Conservation (phyloP, 1,140 invertebrate species). For the Spodoptera frugiperda region DNA sequence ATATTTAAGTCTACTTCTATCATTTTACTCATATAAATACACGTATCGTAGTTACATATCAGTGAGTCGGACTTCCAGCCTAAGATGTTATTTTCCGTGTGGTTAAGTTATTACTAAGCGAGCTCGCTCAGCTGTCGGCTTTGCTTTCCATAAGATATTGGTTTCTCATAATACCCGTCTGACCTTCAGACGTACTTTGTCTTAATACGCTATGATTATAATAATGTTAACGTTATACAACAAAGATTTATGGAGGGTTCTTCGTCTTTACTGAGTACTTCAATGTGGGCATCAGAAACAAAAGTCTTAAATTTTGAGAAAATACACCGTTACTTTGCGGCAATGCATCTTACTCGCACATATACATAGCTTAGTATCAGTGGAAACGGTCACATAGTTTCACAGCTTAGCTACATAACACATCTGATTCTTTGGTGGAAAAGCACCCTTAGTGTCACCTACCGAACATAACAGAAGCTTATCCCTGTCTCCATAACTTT, state of each 20-base stretch:
- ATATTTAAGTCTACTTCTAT: background rate
- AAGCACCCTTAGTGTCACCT: background rate
- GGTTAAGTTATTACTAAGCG: background rate
- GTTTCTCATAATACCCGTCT: background rate
- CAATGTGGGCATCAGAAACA: too few species aligned
- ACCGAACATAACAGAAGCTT: conserved; percentile 4
- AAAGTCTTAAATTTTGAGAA: too few species aligned
- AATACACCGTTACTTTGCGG: too few species aligned
- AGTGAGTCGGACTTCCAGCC: background rate
- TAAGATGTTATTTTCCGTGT: conserved; percentile 2
- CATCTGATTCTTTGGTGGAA: too few species aligned
- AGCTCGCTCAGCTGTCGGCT: background rate
- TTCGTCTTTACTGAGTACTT: too few species aligned
- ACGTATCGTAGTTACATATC: background rate
- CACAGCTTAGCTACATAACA: too few species aligned
- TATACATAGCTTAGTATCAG: too few species aligned
- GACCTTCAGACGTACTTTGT: conserved; percentile 5
- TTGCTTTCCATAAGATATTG: conserved; percentile 1
- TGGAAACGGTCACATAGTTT: too few species aligned
- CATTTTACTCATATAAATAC: background rate
- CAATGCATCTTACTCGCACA: too few species aligned
- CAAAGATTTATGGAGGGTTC: too few species aligned
- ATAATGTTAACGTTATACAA: too few species aligned
- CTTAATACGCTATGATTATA: background rate
- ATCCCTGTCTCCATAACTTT: background rate